Base-by-base conservation (phyloP, 2,888 invertebrate genomes). In the Drosophila silvestris region DNA sequence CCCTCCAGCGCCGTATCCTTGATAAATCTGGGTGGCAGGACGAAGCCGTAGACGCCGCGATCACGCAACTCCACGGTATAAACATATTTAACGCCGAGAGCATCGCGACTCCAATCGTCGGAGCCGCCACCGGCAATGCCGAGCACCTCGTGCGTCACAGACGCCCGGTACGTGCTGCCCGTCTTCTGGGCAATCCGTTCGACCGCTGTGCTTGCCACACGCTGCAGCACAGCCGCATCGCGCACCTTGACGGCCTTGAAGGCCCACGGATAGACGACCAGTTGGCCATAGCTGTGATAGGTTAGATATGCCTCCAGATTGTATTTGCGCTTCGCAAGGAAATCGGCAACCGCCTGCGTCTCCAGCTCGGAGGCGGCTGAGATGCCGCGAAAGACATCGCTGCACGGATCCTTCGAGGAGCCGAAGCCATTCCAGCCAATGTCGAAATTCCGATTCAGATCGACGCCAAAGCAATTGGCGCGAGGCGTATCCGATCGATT, bases 391-490 rank as follows among this genome's bases (percentile, higher is more conserved):
- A 95, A 98, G 47, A 96, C 97, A 82, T 97, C 97, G 57, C 95
- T 95, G 85, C 98, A 98, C 0, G 97, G 97, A 83, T 93, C 87
- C 32, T 86, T 81, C 10, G 93, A 92, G 14, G 93, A 92, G 80
- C 97, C 96, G 54, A 94, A 95, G 22, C 97, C 96, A 33, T 96
- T 97, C 97, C 97, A 98, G 65, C 96, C 95, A 82, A 96, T 96
- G 94, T 97, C 97, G 91, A 97, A 98, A 93, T 98, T 98, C 73
- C 98, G 95, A 92, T 97, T 97, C 16, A 97, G 94, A 92, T 97
- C 97, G 0, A 96, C 96, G 1, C 97, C 97, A 3, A 95, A 92
- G 88, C 97, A 97, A 14, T 93, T 92, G 26, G 77, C 67, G 1
- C 77, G 77, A 4, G 39, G 59, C 28, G 93, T 94, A 85, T 91